Evolutionary conservation across 2,888 invertebrate genomes (phyloP), one percentile per base, ranked within the genome.

Genomic region (Lamproptera curius): DNA sequence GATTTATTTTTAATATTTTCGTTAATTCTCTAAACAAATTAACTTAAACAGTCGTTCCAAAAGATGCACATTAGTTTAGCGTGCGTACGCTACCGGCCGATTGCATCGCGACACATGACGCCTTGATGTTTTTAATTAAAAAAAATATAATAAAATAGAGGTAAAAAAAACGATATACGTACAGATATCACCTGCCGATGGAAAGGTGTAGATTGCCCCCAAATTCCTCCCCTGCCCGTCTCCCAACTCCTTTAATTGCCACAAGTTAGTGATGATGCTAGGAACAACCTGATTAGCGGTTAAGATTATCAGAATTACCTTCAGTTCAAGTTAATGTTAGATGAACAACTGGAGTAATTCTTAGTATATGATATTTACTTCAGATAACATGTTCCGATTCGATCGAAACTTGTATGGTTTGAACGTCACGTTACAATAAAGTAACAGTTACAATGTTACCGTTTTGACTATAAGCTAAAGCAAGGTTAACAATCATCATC

Each of bases 141-240:
- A 72, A 28, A 8, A 10, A 23, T 8, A 23, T 4, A 23, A 6
- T 6, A 23, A 70, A 74, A 72, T 69, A 70, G 63, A 56, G 41
- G 52, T 49, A 2, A 39, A 44, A 54, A 67, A 73, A 65, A 68
- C 71, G 70, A 74, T 65, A 60, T 62, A 59, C 61, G 61, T 55
- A 39, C 62, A 55, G 67, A 72, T 68, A 72, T 76, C 85, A 85
- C 85, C 85, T 86, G 84, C 77, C 78, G 76, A 73, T 70, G 64
- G 51, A 69, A 83, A 83, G 84, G 84, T 84, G 85, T 78, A 77
- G 76, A 77, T 82, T 76, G 73, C 72, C 76, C 80, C 76, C 74
- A 78, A 83, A 79, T 76, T 77, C 64, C 59, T 61, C 63, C 69
- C 48, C 48, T 43, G 39, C 35, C 31, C 38, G 54, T 41, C 42